phyloP scores from a whole-genome alignment of 2,113 vertebrate species.

The Elephas maximus region DNA sequence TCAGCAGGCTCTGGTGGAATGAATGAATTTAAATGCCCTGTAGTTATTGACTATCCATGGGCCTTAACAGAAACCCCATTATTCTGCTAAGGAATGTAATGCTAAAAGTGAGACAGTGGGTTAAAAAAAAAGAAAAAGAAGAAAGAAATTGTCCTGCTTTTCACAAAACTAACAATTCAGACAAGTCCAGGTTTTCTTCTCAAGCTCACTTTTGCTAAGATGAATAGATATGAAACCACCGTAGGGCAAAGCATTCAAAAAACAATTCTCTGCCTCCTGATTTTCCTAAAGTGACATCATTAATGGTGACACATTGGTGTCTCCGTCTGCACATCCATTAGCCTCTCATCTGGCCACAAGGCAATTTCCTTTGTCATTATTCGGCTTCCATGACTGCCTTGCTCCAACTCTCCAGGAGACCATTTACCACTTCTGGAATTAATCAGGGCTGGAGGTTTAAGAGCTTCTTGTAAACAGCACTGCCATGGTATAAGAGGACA shows the following conservation, averaged over 20 bases:
- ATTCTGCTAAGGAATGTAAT: background rate
- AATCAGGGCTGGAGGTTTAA: slow-evolving; percentile 66
- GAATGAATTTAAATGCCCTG: slow-evolving; percentile 54
- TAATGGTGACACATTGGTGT: slow-evolving; percentile 73
- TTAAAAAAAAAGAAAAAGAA: background rate
- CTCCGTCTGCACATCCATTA: slow-evolving; percentile 73
- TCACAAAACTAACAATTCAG: slow-evolving; percentile 34
- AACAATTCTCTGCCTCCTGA: background rate
- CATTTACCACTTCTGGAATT: slow-evolving; percentile 75
- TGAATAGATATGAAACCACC: slow-evolving; percentile 52
- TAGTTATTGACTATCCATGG: slow-evolving; percentile 5
- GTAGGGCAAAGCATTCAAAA: slow-evolving; percentile 50
- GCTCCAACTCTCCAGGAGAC: slow-evolving; percentile 44
- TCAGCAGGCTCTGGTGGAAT: background rate
- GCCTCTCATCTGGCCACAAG: slow-evolving; percentile 48
- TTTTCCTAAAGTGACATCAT: slow-evolving; percentile 75
- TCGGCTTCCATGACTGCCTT: slow-evolving; percentile 21
- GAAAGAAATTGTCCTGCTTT: background rate
- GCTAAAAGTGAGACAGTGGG: slow-evolving; percentile 10
- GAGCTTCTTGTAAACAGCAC: slow-evolving; percentile 62
- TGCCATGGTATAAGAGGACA: slow-evolving; percentile 47
- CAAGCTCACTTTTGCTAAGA: slow-evolving; percentile 59
- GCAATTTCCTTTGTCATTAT: slow-evolving; percentile 71
- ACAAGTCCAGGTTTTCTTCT: slow-evolving; percentile 53
- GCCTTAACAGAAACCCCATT: slow-evolving; percentile 22